Evolutionary conservation across 2,113 vertebrate species (phyloP).

Genomic region (Pseudolaguvia tuberculata): DNA sequence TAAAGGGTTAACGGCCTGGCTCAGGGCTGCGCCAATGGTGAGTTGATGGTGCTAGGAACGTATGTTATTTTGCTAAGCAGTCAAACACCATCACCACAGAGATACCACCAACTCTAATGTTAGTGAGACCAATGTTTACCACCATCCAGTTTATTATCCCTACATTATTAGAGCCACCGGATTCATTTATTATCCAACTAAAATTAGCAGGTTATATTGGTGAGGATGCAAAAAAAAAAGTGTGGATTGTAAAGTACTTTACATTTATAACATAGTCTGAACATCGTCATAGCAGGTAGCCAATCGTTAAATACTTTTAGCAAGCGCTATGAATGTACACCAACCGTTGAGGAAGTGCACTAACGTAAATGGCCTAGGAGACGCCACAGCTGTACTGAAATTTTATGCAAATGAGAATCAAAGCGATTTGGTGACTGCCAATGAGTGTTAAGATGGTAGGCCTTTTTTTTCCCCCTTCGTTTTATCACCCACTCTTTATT

Average conservation of each 20-base stretch:
- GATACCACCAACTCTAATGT: too few species aligned
- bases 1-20: too few species aligned
- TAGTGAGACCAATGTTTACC: too few species aligned
- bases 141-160: too few species aligned
- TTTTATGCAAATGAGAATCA: slow-evolving; percentile 17
- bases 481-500: too few species aligned
- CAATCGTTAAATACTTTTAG: not conserved
- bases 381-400: not conserved
- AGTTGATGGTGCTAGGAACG: too few species aligned
- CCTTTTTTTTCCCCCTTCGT: too few species aligned
- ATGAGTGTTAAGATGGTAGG: not conserved
- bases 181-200: not conserved
- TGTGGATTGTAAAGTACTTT: not conserved
- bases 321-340: not conserved
- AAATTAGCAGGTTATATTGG: not conserved
- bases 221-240: not conserved
- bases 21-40: too few species aligned
- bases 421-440: not conserved
- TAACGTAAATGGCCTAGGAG: not conserved
- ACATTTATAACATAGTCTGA: not conserved
- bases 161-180: too few species aligned
- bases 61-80: too few species aligned
- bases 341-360: not conserved
- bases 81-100: too few species aligned
- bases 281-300: not conserved